Evolutionary conservation across 2,113 vertebrate genomes (phyloP).

Genomic region (Thunnus thynnus): DNA sequence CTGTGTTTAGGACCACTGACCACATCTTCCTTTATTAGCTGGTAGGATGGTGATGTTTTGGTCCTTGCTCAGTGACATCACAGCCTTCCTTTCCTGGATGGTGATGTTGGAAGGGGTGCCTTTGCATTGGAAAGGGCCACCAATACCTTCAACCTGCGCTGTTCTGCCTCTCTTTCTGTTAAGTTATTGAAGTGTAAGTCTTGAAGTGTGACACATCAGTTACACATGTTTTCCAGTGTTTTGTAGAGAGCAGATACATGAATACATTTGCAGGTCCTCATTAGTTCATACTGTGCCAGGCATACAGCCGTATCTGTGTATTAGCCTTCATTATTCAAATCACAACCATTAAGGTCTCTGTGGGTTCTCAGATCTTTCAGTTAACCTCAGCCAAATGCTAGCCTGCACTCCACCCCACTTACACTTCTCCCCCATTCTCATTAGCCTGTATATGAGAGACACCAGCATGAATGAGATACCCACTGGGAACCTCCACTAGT

Average conservation of each 20-base stretch:
- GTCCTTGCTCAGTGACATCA: too few species aligned
- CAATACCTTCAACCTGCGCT: too few species aligned
- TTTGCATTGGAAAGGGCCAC: too few species aligned
- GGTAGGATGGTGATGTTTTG: too few species aligned
- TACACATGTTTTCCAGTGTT: conserved; percentile 13
- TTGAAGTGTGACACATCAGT: not conserved
- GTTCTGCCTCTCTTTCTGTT: not conserved
- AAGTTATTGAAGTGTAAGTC: not conserved
- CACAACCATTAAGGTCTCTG: conserved; percentile 44
- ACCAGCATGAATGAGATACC: conserved; percentile 3
- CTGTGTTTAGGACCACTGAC: too few species aligned
- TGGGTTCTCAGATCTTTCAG: conserved; percentile 58
- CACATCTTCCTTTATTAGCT: too few species aligned
- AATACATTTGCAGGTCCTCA: conserved; percentile 47
- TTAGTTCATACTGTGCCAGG: conserved; percentile 29
- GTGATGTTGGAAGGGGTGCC: too few species aligned
- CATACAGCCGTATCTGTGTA: conserved; percentile 42
- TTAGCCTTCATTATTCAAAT: conserved; percentile 67
- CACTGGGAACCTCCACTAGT: conserved; percentile 1
- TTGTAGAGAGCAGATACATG: conserved; percentile 7
- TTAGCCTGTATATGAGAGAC: conserved; percentile 38
- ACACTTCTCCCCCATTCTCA: conserved; percentile 32
- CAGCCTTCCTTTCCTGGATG: too few species aligned
- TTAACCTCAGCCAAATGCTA: conserved; percentile 52
- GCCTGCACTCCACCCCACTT: conserved; percentile 32